Percentiles rank a stretch among this genome's conserved stretches.
Evolutionary conservation across 2,797 vertebrate genomes (phyloP).

Genomic region (Rhinophrynus dorsalis): DNA sequence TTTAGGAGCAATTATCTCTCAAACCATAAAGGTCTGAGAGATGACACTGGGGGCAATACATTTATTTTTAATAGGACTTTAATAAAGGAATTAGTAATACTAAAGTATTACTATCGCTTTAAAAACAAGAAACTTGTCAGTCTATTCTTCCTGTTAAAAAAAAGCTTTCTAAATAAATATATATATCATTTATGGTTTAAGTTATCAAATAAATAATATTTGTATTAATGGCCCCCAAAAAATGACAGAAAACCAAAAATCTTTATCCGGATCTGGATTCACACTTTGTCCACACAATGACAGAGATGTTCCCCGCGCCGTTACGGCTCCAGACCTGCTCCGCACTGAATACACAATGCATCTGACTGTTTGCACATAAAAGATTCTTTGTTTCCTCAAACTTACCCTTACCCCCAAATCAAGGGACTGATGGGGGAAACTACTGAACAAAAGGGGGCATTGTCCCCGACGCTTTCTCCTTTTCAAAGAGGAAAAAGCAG

Average conservation of each 20-base stretch:
- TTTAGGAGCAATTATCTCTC: too few relatives aligned
- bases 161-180: too few relatives aligned
- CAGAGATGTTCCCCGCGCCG: background rate
- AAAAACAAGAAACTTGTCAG: too few relatives aligned
- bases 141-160: too few relatives aligned
- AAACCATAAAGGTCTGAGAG: too few relatives aligned
- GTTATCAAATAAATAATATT: too few relatives aligned
- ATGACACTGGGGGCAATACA: too few relatives aligned
- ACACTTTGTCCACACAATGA: slow-evolving; percentile 27
- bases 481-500: slow-evolving; percentile 11
- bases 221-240: too few relatives aligned
- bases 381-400: slow-evolving; percentile 12
- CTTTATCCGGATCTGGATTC: slow-evolving; percentile 26
- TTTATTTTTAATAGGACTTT: too few relatives aligned
- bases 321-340: slow-evolving; percentile 8
- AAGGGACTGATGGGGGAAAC: slow-evolving; percentile 29
- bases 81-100: too few relatives aligned
- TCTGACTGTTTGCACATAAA: slow-evolving; percentile 36
- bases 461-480: slow-evolving; percentile 7
- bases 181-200: too few relatives aligned
- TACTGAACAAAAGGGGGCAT: slow-evolving; percentile 21
- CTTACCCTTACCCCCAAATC: slow-evolving; percentile 7
- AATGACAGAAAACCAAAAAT: background rate
- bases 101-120: too few relatives aligned
- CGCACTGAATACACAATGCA: slow-evolving; percentile 34